Percentiles rank a stretch among this genome's conserved stretches.
Conservation (phyloP, 2,113 vertebrate genomes). For the Cathartes aura region DNA sequence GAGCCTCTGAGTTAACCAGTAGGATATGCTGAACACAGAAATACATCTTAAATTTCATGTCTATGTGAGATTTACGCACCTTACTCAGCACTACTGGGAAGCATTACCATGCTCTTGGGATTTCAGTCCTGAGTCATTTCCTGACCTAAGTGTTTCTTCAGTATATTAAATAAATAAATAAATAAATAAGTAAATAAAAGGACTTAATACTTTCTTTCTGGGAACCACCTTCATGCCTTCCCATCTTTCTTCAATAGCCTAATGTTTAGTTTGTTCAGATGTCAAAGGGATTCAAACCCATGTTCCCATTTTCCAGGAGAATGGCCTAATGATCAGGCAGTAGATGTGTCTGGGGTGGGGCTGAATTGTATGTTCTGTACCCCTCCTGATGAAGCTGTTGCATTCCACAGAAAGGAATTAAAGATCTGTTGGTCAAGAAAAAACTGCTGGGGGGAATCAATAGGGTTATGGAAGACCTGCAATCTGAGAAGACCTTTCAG, state of each 20-base stretch:
- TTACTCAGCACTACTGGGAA: constrained; percentile 19
- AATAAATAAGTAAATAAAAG: not conserved
- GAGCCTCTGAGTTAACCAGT: not conserved
- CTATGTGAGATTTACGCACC: not conserved
- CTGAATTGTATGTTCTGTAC: accelerated
- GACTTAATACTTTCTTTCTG: not conserved
- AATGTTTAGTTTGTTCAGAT: not conserved
- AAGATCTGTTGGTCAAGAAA: not conserved
- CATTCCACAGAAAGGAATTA: not conserved
- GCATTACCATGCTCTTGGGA: not conserved
- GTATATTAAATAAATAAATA: not conserved
- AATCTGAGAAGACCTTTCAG: not conserved
- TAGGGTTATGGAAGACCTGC: not conserved
- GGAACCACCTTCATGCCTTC: not conserved
- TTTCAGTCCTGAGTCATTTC: not conserved
- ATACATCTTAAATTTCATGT: not conserved
- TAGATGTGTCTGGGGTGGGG: not conserved
- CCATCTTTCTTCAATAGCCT: not conserved
- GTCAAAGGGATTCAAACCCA: not conserved
- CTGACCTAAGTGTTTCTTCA: not conserved
- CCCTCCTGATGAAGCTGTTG: not conserved
- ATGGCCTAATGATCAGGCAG: not conserved
- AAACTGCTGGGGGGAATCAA: not conserved
- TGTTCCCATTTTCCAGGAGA: not conserved
- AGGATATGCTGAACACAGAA: constrained; percentile 21